phyloP scores from a whole-genome alignment of 2,797 vertebrate species.

The Halcyon chelicuti region DNA sequence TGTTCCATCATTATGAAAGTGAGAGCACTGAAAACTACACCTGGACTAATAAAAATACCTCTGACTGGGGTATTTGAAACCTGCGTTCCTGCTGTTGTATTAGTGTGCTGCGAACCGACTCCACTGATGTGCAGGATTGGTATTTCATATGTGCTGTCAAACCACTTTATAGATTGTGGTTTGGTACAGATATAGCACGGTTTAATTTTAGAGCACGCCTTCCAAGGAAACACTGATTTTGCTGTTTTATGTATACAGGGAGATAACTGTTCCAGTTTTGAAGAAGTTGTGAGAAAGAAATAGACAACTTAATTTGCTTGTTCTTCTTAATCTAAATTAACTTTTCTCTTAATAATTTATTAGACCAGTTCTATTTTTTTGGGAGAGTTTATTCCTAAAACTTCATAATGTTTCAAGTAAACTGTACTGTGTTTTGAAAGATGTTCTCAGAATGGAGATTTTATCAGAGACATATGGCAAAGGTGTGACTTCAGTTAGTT shows the following conservation, averaged over 20 bases:
- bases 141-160: background rate
- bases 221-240: background rate
- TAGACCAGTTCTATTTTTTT: background rate
- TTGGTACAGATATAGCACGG: background rate
- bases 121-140: background rate
- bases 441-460: background rate
- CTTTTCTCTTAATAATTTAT: background rate
- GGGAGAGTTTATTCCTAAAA: background rate
- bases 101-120: background rate
- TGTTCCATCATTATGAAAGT: background rate
- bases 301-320: background rate
- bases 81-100: background rate
- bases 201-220: constrained; percentile 16
- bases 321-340: background rate
- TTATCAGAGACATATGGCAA: background rate
- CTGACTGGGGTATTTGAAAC: background rate
- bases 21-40: background rate
- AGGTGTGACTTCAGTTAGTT: background rate
- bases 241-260: background rate
- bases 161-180: background rate
- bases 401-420: background rate
- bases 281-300: background rate
- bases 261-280: background rate
- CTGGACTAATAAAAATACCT: background rate
- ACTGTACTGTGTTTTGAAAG: background rate